These are phyloP conservation scores for Picathartes gymnocephalus DNA, from an alignment of 2,113 vertebrate species.

Conservation along the genomic window DNA sequence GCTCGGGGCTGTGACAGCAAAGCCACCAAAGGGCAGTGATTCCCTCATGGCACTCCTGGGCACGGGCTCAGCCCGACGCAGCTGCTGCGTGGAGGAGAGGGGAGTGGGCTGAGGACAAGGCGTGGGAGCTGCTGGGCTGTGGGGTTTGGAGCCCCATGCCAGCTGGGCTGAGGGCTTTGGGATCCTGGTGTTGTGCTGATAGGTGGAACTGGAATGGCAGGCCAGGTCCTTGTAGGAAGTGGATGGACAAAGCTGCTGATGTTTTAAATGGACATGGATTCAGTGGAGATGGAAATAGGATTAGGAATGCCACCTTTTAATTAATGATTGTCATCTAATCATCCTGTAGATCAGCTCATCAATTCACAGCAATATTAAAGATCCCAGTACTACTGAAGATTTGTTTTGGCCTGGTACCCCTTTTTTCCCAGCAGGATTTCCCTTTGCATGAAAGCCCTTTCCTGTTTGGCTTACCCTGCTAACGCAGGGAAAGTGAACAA, in stretches of 20 bases:
- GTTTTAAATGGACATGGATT: not conserved
- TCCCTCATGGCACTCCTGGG: rapidly evolving
- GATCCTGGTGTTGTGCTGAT: rapidly evolving
- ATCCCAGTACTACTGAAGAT: not conserved
- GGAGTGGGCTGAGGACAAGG: not conserved
- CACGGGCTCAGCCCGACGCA: not conserved
- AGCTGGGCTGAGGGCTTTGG: not conserved
- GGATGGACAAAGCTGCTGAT: not conserved
- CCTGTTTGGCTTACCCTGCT: not conserved
- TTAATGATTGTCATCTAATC: not conserved
- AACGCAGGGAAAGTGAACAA: not conserved
- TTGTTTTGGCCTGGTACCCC: not conserved
- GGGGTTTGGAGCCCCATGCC: not conserved
- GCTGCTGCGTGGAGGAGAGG: not conserved
- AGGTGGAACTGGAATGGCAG: not conserved
- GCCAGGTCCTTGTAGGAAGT: not conserved
- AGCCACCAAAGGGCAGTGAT: not conserved
- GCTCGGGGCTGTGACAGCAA: not conserved
- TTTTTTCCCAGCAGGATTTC: not conserved
- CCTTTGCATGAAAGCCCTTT: not conserved
- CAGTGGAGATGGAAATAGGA: not conserved
- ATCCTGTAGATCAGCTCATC: not conserved
- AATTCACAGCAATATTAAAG: not conserved
- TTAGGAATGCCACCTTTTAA: not conserved
- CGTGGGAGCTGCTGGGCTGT: not conserved